Evolutionary conservation across 1,140 invertebrate species (phyloP).

Genomic region (Apis dorsata): DNA sequence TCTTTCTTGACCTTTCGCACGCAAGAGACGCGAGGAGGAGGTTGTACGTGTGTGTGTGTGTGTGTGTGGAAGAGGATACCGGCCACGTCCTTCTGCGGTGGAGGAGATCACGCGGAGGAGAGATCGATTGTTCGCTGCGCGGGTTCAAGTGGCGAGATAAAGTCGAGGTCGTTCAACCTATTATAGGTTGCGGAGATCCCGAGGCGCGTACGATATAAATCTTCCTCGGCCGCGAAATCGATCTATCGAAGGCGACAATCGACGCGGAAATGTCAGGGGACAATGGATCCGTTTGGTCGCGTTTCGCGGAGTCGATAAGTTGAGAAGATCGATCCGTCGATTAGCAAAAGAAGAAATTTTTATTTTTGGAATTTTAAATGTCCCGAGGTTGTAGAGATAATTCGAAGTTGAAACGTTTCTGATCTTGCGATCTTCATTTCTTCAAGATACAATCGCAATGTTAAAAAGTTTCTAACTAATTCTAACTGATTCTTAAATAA

Average conservation of each 20-base stretch:
- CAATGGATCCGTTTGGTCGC: constrained; percentile 56
- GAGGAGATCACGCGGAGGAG: constrained; percentile 39
- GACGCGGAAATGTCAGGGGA: constrained; percentile 62
- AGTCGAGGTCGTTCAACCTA: constrained; percentile 69
- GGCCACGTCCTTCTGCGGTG: constrained; percentile 54
- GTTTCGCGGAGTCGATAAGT: neutral
- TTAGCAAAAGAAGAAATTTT: too few species aligned
- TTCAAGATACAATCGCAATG: too few species aligned
- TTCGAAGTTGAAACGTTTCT: too few species aligned
- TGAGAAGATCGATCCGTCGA: too few species aligned
- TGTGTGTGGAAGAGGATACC: constrained; percentile 44
- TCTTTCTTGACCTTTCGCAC: constrained; percentile 64
- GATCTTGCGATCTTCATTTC: too few species aligned
- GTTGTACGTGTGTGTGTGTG: too few species aligned
- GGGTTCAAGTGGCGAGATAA: constrained; percentile 66
- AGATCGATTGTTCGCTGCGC: constrained; percentile 64
- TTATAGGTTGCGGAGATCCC: constrained; percentile 49
- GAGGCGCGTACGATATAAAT: constrained; percentile 66
- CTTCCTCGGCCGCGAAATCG: constrained; percentile 45
- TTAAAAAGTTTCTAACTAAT: too few species aligned
- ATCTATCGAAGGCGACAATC: constrained; percentile 41
- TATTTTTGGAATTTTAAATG: too few species aligned
- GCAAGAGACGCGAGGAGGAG: constrained; percentile 43
- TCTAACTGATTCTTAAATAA: too few species aligned
- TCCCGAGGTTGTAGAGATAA: too few species aligned